Base-by-base conservation (phyloP, 1,140 invertebrate genomes). In the Macrotrachela quadricornifera region DNA sequence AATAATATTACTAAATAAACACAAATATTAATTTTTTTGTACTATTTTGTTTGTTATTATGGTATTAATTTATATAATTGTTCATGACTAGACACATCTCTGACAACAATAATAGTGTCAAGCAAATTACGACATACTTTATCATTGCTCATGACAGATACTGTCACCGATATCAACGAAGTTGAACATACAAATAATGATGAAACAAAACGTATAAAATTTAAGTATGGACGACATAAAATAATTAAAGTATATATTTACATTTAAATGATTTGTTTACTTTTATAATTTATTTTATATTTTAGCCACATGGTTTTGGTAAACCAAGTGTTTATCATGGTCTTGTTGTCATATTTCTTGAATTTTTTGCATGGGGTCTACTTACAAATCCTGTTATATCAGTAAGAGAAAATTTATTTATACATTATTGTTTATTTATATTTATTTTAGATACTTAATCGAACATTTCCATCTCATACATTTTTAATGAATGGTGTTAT, bases 401-500 rank as follows among this genome's bases (percentile, higher is more conserved):
- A 59, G 91, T 91, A 72, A 77, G 76, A 17, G 38, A 41, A 49
- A 15, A 37, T 41, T 18, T 10, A 51, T 15, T 49, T 17, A 13
- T 38, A 13, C 11, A 16, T 21, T 10, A 8, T n/a, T n/a, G n/a
- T n/a, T 48, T 9, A 50, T 39, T n/a, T 13, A 17, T 36, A 16
- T n/a, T 48, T 12, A 50, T 49, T 51, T 40, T 62, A 82, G 80
- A 79, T 84, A 58, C 72, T 97, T 57, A 92, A 96, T 70, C 80
- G 84, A 59, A 96, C 91, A 47, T 99, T 99, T 74, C 91, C 91
- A 54, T 81, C 91, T 72, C 90, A 97, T 64, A 96, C 90, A 61
- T 97, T 99, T 73, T 77, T 97, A 41, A 94, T 96, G 85, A 97
- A 99, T 78, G 92, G 92, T 55, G 75, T 99, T 55, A 96, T 99